Base-by-base conservation (phyloP, 2,888 invertebrate species). In the Drosophila birchii region DNA sequence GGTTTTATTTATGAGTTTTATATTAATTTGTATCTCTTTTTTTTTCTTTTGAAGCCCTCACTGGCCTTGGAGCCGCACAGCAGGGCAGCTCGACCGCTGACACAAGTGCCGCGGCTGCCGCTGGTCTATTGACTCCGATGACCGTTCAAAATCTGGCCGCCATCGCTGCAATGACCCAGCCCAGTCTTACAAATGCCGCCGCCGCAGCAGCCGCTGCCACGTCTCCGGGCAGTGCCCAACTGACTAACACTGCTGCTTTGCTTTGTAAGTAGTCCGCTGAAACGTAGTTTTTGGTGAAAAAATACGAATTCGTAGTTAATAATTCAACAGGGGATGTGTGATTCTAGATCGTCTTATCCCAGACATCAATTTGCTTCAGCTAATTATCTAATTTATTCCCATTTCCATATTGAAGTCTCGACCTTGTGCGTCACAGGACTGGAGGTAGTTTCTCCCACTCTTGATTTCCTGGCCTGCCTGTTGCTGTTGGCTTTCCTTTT, bases 101-200 rank as follows among this genome's bases (percentile, higher is more conserved):
- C 16, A 64, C 84, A 0, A 86, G 59, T 26, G 92, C 92, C 32
- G 92, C 92, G 23, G 92, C 92, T 53, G 92, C 92, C 58, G 90
- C 94, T 63, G 93, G 93, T 68, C 90, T 94, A 61, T 90, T 96
- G 91, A 95, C 95, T 79, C 97, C 97, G 39, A 96, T 98, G 93
- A 96, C 96, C 86, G 96, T 98, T 93, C 98, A 98, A 94, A 98
- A 98, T 93, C 93, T 98, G 91, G 97, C 98, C 79, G 97, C 98
- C 57, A 94, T 98, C 81, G 97, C 97, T 63, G 92, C 93, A 91
- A 92, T 94, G 91, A 89, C 92, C 79, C 94, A 92, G 92, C 94
- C 79, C 84, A 93, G 70, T 93, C 94, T 84, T 84, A 85, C 91
- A 62, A 91, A 90, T 74, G 88, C 91, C 54, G 89, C 75, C 23